phyloP scores from a whole-genome alignment of 1,140 invertebrate species.

The Ceratosolen fusciceps region DNA sequence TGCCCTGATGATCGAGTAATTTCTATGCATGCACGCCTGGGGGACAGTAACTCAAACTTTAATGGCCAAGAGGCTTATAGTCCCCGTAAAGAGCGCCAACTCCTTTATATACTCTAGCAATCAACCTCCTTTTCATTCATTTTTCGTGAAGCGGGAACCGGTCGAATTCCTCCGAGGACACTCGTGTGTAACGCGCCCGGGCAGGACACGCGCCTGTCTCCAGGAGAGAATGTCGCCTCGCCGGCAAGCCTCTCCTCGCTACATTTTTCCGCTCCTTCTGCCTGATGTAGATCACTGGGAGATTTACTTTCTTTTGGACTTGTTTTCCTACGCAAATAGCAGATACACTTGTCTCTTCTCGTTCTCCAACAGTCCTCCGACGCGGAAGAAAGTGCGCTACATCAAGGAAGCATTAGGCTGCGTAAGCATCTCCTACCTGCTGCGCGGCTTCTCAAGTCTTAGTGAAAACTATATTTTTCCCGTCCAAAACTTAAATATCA shows the following conservation, averaged over 20 bases:
- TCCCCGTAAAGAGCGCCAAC: background rate
- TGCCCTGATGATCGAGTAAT: slow-evolving; percentile 39
- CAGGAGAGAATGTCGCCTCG: background rate
- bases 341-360: background rate
- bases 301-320: slow-evolving; percentile 1
- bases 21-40: slow-evolving; percentile 36
- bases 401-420: background rate
- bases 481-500: too few relatives aligned
- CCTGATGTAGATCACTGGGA: slow-evolving; percentile 5
- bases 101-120: slow-evolving; percentile 33
- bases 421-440: background rate
- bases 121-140: slow-evolving; percentile 43
- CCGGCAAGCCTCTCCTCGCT: background rate
- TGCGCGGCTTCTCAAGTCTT: background rate
- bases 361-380: background rate
- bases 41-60: slow-evolving; percentile 34
- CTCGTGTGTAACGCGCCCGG: background rate
- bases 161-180: slow-evolving; percentile 44
- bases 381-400: background rate
- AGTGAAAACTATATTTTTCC: background rate
- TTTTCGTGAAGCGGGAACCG: slow-evolving; percentile 44
- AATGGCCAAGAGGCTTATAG: slow-evolving; percentile 24
- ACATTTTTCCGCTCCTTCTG: background rate
- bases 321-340: background rate
- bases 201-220: background rate